These are phyloP conservation scores for Nysson spinosus DNA, from an alignment of 2,888 invertebrate species.

Conservation along the genomic window DNA sequence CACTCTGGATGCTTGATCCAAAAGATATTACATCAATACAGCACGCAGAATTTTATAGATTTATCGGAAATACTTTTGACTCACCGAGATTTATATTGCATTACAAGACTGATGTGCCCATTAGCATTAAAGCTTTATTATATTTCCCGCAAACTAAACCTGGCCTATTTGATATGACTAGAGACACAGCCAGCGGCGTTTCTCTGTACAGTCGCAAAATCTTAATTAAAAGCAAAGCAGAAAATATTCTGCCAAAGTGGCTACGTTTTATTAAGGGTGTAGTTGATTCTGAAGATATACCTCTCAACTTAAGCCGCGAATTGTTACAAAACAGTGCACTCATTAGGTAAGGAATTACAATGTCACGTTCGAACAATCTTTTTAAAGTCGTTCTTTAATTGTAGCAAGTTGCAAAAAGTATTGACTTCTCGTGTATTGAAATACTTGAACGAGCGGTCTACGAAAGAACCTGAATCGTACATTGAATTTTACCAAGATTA, in stretches of 20 bases:
- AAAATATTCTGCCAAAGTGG: conserved; percentile 96
- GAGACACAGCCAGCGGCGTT: conserved; percentile 91
- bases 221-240: conserved; percentile 93
- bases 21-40: conserved; percentile 91
- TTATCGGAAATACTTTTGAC: conserved; percentile 91
- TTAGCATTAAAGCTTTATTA: conserved; percentile 92
- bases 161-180: conserved; percentile 92
- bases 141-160: conserved; percentile 97
- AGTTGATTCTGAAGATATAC: conserved; percentile 99
- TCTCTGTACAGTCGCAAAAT: conserved; percentile 95
- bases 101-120: conserved; percentile 94
- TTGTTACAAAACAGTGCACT: conserved; percentile 95
- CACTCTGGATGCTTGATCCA: conserved; percentile 95
- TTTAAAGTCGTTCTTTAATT: conserved; percentile 12
- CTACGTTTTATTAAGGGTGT: conserved; percentile 97
- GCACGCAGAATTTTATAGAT: conserved; percentile 96
- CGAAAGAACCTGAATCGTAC: conserved; percentile 89
- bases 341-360: conserved; percentile 83
- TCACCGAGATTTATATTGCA: conserved; percentile 93
- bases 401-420: conserved; percentile 89
- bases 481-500: conserved; percentile 94
- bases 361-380: too few relatives aligned
- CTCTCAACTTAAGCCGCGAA: conserved; percentile 96
- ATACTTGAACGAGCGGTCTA: conserved; percentile 90
- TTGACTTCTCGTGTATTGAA: conserved; percentile 90